Evolutionary conservation across 2,888 invertebrate species (phyloP).

Genomic region (Hydraecia micacea): DNA sequence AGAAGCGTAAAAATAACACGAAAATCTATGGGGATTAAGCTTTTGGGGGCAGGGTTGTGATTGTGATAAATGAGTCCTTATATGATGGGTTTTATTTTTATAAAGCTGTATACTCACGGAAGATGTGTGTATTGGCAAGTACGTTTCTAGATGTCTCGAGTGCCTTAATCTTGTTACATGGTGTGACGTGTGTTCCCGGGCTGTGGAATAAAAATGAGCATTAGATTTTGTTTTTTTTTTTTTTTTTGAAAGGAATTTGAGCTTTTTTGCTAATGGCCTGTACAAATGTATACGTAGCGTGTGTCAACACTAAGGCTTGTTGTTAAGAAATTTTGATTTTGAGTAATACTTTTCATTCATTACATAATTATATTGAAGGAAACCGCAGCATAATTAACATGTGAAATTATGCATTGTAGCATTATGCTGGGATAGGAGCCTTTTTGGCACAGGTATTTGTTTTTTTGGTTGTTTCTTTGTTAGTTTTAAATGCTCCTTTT

Average conservation of each 20-base stretch:
- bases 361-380: not conserved
- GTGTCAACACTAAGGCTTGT: slow-evolving; percentile 38
- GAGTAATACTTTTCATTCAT: not conserved
- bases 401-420: not conserved
- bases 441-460: not conserved
- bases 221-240: slow-evolving; percentile 24
- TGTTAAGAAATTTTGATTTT: not conserved
- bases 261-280: slow-evolving; percentile 21
- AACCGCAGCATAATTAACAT: not conserved
- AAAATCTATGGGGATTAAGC: slow-evolving; percentile 84
- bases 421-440: not conserved
- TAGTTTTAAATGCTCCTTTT: not conserved
- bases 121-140: slow-evolving; percentile 79
- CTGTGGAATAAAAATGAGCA: slow-evolving; percentile 74
- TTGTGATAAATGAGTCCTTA: slow-evolving; percentile 61
- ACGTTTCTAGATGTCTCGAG: slow-evolving; percentile 84
- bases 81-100: slow-evolving; percentile 54
- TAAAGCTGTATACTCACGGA: slow-evolving; percentile 81
- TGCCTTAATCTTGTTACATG: slow-evolving; percentile 86
- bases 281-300: not conserved
- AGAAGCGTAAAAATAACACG: slow-evolving; percentile 83
- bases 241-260: not conserved
- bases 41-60: slow-evolving; percentile 75
- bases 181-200: slow-evolving; percentile 83
- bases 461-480: not conserved